Conservation (phyloP, 2,888 invertebrate genomes). For the Ommatoiulus sabulosus region DNA sequence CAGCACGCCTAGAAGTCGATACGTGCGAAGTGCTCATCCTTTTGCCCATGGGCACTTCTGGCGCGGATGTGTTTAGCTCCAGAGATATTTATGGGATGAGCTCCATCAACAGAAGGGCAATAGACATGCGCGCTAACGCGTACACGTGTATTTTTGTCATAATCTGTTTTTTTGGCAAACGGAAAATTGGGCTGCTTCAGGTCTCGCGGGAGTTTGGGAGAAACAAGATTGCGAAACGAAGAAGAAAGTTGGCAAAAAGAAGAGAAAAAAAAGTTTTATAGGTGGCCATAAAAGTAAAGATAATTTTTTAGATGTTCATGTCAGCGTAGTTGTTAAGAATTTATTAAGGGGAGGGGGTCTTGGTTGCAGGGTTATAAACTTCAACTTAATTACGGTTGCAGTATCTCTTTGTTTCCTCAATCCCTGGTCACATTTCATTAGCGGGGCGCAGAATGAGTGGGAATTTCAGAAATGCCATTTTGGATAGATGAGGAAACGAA, state of each 20-base stretch:
- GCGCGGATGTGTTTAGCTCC: neutral
- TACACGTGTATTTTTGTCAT: constrained; percentile 19
- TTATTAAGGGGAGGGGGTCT: constrained; percentile 12
- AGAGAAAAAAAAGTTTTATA: neutral
- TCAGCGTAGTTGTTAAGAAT: constrained; percentile 12
- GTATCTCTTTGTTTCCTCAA: neutral
- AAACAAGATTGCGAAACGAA: constrained; percentile 2
- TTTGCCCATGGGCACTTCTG: neutral
- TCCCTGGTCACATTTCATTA: constrained; percentile 12
- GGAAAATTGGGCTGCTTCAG: neutral
- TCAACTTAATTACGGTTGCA: neutral
- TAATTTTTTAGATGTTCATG: constrained; percentile 19
- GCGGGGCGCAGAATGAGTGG: neutral
- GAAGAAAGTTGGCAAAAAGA: constrained; percentile 3
- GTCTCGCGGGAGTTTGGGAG: neutral
- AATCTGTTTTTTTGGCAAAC: constrained; percentile 19
- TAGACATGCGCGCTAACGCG: constrained; percentile 3
- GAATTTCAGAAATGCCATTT: neutral
- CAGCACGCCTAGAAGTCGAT: neutral
- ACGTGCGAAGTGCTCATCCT: neutral
- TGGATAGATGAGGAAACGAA: neutral
- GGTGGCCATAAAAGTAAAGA: constrained; percentile 19
- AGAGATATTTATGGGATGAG: constrained; percentile 2
- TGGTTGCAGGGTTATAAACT: neutral
- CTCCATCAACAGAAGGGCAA: constrained; percentile 2